Base-by-base conservation (phyloP, 2,888 invertebrate genomes). In the Volucella inanis region DNA sequence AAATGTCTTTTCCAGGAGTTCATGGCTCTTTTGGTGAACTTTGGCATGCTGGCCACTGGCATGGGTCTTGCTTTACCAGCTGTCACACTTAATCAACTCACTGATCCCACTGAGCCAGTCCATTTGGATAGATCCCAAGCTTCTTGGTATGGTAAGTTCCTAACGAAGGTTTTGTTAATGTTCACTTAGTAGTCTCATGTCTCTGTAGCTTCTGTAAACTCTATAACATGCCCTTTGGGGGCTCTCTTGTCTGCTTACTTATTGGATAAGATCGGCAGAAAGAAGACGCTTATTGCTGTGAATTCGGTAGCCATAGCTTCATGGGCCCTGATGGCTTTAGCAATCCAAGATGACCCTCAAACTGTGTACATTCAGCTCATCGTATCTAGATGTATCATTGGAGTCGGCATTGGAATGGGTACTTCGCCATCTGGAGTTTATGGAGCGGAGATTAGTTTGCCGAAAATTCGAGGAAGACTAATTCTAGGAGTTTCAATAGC, bases 401-500 rank as follows among this genome's bases (percentile, higher is more conserved):
- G 92, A 11, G 87, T 92, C 64, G 88, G 89, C 14, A 91, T 90
- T 84, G 92, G 92, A 1, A 79, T 92, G 57, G 89, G 89, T 1
- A 91, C 90, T 86, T 90, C 92, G 1, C 92, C 92, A 0, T 87
- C 90, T 0, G 91, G 91, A 2, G 91, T 92, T 1, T 92, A 92
- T 87, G 91, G 92, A 1, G 92, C 92, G 0, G 92, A 92, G 87
- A 91, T 92, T 18, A 91, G 92, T 62, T 86, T 91, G 85, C 95
- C 94, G 0, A 93, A 93, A 87, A 93, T 94, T 62, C 92, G 96
- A 87, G 95, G 95, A 0, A 93, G 94, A 65, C 93, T 95, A 61
- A 92, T 95, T 15, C 94, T 95, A 14, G 93, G 93, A 2, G 93
- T 95, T 9, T 94, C 95, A 0, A 91, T 95, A 74, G 94, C 94